phyloP scores from a whole-genome alignment of 2,113 vertebrate species.

The Donacobius atricapilla region DNA sequence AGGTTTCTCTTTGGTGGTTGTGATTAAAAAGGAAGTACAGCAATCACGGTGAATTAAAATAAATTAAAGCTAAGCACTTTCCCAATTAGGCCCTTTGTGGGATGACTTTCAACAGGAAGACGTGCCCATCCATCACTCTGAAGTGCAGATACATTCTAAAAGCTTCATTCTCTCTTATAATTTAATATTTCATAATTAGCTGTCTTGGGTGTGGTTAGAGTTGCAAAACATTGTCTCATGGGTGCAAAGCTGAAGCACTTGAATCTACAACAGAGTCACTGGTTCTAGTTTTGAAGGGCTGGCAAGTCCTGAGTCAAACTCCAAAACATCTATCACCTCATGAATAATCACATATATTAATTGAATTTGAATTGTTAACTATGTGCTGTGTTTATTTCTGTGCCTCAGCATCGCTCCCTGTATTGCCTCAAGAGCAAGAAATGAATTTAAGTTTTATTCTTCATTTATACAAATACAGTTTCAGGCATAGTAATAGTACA shows the following conservation, averaged over 20 bases:
- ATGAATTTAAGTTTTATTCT: not conserved
- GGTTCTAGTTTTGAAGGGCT: not conserved
- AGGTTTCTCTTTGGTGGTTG: slow-evolving; percentile 18
- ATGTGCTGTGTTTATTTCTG: not conserved
- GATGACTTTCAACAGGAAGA: slow-evolving; percentile 34
- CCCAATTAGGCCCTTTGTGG: slow-evolving; percentile 30
- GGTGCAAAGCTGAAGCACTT: not conserved
- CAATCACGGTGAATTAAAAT: slow-evolving; percentile 44
- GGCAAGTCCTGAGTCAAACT: not conserved
- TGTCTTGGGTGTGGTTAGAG: slow-evolving; percentile 42
- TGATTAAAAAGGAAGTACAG: slow-evolving; percentile 42
- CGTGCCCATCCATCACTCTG: slow-evolving; percentile 21
- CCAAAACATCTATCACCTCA: not conserved
- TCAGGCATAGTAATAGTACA: not conserved
- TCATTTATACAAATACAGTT: not conserved
- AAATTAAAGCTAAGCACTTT: slow-evolving; percentile 53
- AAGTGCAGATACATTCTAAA: slow-evolving; percentile 24
- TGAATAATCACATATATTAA: not conserved
- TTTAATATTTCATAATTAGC: slow-evolving; percentile 39
- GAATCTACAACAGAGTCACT: not conserved
- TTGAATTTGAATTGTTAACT: not conserved
- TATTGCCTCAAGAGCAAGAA: not conserved
- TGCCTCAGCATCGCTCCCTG: not conserved
- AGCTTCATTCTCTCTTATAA: slow-evolving; percentile 20
- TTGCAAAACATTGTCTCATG: not conserved